Evolutionary conservation across 92 coral and sea anemone genomes (phyloP).

Genomic region (Micromussa lordhowensis): DNA sequence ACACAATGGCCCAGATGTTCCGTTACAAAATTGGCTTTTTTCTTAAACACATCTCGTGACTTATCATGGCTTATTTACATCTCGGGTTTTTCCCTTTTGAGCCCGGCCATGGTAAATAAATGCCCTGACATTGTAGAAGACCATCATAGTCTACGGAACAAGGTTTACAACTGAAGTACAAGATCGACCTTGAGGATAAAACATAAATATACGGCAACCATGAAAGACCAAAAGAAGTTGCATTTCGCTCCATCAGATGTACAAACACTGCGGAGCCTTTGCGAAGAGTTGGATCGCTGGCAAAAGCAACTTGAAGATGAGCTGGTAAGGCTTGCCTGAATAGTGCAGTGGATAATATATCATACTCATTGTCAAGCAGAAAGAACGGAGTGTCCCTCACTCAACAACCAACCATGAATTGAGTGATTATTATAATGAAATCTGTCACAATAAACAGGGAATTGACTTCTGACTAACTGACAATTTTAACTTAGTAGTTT

Average conservation of each 20-base stretch:
- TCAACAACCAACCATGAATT: no score
- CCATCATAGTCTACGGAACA: background rate
- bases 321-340: background rate
- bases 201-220: background rate
- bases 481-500: background rate
- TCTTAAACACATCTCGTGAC: background rate
- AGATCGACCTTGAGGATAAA: background rate
- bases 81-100: slow-evolving; percentile 18
- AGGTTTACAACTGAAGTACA: no score
- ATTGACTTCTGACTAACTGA: background rate
- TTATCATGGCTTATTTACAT: background rate
- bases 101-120: background rate
- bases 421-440: no score
- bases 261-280: background rate
- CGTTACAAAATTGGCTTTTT: background rate
- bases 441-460: background rate
- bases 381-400: no score
- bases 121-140: background rate
- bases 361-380: no score
- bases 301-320: slow-evolving; percentile 8
- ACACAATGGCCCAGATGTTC: no score
- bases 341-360: no score
- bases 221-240: slow-evolving; percentile 16
- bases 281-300: slow-evolving; percentile 11
- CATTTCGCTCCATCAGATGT: background rate